Conservation (phyloP, 2,113 vertebrate genomes). For the Atherinomorus stipes region DNA sequence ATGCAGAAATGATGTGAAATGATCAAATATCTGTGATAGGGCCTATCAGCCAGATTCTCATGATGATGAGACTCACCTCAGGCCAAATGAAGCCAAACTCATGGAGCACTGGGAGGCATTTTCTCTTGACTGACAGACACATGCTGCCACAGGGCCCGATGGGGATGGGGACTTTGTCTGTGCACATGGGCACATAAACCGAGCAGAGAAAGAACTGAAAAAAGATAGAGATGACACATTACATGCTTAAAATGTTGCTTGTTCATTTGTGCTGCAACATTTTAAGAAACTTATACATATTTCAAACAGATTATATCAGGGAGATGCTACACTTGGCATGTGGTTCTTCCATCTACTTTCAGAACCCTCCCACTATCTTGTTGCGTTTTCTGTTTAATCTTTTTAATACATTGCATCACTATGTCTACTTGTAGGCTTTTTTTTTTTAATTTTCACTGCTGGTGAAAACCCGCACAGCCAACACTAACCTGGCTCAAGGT, state of each 20-base stretch:
- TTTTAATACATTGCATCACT: constrained; percentile 45
- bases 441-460: constrained; percentile 29
- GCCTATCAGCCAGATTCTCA: neutral
- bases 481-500: constrained; percentile 47
- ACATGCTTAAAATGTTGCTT: neutral
- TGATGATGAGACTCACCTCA: constrained; percentile 73
- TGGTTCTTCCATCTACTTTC: constrained; percentile 14
- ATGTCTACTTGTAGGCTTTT: constrained; percentile 4
- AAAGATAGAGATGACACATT: neutral
- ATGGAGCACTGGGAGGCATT: constrained; percentile 94
- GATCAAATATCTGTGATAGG: neutral
- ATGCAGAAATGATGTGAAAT: neutral
- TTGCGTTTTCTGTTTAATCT: constrained; percentile 24
- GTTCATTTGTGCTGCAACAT: neutral
- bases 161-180: constrained; percentile 97
- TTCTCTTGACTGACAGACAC: constrained; percentile 95
- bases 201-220: constrained; percentile 97
- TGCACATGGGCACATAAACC: constrained; percentile 98
- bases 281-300: too few species aligned
- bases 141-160: constrained; percentile 98
- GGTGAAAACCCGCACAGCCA: constrained; percentile 24
- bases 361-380: constrained; percentile 3
- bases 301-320: too few species aligned
- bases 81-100: constrained; percentile 99
- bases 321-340: neutral